Base-by-base conservation (phyloP, 2,113 vertebrate species). In the Pleuronectes platessa region DNA sequence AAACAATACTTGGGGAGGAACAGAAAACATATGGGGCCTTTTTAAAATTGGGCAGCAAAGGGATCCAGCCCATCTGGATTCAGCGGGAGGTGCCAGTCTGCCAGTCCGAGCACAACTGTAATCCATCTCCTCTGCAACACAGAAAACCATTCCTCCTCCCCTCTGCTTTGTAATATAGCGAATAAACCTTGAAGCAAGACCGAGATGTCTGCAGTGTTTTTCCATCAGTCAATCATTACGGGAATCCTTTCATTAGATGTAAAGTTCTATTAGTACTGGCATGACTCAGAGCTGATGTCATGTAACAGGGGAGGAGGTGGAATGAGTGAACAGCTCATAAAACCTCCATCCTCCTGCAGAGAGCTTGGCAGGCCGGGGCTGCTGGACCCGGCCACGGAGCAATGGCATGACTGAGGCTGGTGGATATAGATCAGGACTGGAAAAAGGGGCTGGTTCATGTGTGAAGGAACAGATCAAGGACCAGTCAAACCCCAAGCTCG, bases 221-320 rank as follows among this genome's bases (percentile, higher is more conserved):
- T 83, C 78, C 73, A 71, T 74, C 68, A 51, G 56, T 81, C 72
- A 74, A 59, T 74, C 71, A 40, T 79, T 61, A 67, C 67, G 85
- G 85, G 76, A 88, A 79, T 88, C 78, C 81, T 86, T 72, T 87
- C 70, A 85, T 85, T 85, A 81, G 71, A 89, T 77, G 71, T 78
- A 76, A 76, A 79, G 76, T 67, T 87, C 62, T 86, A 84, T 89
- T 82, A 88, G 68, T 45, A 74, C 83, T 61, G 55, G 68, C 51
- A 3, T 86, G 89, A 81, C 82, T 90, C 78, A 86, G 71, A 74
- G 75, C 49, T 91, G 89, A 86, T 71, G 89, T 90, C 83, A 89
- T 86, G 68, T 59, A 80, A 65, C 78, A 60, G 59, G 72, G 56
- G 76, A 74, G 75, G 80, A 87, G 83, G 80, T 61, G 84, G 80